Evolutionary conservation across 2,888 invertebrate species (phyloP).

Genomic region (Drosophila hamatofila): DNA sequence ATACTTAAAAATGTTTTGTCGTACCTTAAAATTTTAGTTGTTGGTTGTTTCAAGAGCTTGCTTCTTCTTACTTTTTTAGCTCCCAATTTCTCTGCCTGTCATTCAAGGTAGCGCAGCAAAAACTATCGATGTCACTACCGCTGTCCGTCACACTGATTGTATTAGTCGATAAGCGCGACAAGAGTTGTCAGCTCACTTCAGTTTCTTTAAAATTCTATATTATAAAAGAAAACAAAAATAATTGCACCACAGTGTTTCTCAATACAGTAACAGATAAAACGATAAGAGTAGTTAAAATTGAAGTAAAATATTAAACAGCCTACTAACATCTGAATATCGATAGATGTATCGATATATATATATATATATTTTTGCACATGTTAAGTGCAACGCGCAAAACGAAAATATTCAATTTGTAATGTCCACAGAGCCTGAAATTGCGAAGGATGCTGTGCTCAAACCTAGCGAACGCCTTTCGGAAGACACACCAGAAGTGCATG

Average conservation of each 20-base stretch:
- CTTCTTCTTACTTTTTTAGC: slow-evolving; percentile 45
- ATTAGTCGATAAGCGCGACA: slow-evolving; percentile 3
- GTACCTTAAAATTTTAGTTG: slow-evolving; percentile 53
- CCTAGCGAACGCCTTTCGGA: slow-evolving; percentile 89
- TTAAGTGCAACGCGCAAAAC: slow-evolving; percentile 27
- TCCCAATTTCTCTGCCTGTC: slow-evolving; percentile 49
- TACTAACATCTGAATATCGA: slow-evolving; percentile 10
- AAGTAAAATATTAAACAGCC: not conserved
- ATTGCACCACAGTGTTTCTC: not conserved
- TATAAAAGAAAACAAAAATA: not conserved
- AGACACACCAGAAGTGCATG: slow-evolving; percentile 90
- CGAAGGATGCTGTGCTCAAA: slow-evolving; percentile 90
- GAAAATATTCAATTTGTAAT: slow-evolving; percentile 46
- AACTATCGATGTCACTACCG: slow-evolving; percentile 14
- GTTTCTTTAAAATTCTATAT: not conserved
- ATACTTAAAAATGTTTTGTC: slow-evolving; percentile 23
- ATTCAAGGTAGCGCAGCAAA: slow-evolving; percentile 30
- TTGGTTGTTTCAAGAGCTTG: slow-evolving; percentile 50
- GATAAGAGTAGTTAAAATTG: not conserved
- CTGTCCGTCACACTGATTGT: not conserved
- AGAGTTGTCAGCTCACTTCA: not conserved
- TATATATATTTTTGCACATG: slow-evolving; percentile 40
- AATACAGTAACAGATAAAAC: not conserved
- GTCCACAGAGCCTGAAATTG: slow-evolving; percentile 85
- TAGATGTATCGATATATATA: slow-evolving; percentile 7